Base-by-base conservation (phyloP, 1,140 invertebrate species). In the Agrilus planipennis region DNA sequence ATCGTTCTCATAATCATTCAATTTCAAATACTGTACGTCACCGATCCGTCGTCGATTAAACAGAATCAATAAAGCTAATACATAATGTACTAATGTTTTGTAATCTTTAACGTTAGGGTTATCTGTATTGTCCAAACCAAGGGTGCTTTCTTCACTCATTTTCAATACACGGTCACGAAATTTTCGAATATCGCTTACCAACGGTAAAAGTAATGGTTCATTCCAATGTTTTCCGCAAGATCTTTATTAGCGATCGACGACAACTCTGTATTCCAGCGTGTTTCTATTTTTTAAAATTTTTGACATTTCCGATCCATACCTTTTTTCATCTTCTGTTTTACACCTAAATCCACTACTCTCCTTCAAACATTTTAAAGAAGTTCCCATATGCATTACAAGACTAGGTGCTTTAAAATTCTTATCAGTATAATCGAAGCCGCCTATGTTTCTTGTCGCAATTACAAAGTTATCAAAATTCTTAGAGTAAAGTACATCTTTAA, bases 11-110 rank as follows among this genome's bases (percentile, higher is more conserved):
- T 51, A 48, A 28, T 51, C 44, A 16, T 21, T 16, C 4, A 49
- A 41, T 46, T 51, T 51, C 17, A 51, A 39, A 36, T 34, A 50
- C 30, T 50, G 44, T 21, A 50, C 41, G 39, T 46, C 47, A 4
- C 47, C 47, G 32, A 47, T 50, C 20, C 47, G 17, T 23, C 42
- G 21, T 39, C 46, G 42, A 25, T 48, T 48, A 34, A 51, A 51
- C n/a, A 34, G 7, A 34, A 34, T 34, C 5, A 34, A 12, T 20
- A 34, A 20, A 5, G 12, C 32, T 7, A 34, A 14, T 3, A 4
- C 20, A 20, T 18, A 34, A 7, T 34, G 15, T 7, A 34, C 16
- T 9, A 34, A 20, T 16, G 12, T 5, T 34, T 34, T 34, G 15
- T 34, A 34, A 10, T 9, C 15, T 6, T 31, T 27, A 9, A 7